phyloP scores from a whole-genome alignment of 2,888 invertebrate genomes.

The Stenichneumon culpator region DNA sequence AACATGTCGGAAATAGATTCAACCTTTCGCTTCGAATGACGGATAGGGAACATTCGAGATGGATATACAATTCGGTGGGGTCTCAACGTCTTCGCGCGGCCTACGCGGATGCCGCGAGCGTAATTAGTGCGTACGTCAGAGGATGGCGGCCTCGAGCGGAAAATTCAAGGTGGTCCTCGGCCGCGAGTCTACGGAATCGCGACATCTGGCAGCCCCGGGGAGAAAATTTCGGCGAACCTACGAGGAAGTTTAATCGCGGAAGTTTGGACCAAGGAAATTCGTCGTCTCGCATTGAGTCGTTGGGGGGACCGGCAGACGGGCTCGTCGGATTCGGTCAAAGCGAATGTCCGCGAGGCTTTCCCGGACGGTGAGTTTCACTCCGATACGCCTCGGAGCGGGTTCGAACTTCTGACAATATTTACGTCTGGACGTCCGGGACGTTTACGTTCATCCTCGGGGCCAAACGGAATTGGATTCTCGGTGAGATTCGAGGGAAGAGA shows the following conservation, averaged over 20 bases:
- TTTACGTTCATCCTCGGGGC: conserved; percentile 28
- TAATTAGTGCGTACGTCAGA: conserved; percentile 30
- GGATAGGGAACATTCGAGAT: not conserved
- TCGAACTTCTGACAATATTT: conserved; percentile 43
- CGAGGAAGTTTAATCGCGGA: conserved; percentile 9
- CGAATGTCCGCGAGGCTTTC: conserved; percentile 12
- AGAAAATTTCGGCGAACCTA: not conserved
- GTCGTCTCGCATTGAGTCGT: conserved; percentile 10
- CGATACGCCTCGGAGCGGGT: conserved; percentile 1
- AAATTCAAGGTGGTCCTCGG: conserved; percentile 12
- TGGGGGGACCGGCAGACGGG: not conserved
- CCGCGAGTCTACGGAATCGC: not conserved
- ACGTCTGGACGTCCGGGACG: conserved; percentile 32
- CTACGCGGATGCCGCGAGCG: conserved; percentile 4
- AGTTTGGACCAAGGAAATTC: conserved; percentile 3
- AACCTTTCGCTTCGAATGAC: not conserved
- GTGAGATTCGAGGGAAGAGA: conserved; percentile 2
- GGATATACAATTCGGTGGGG: not conserved
- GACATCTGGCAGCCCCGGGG: conserved; percentile 12
- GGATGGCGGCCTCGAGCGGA: not conserved
- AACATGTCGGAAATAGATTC: conserved; percentile 31
- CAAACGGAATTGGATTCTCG: conserved; percentile 17
- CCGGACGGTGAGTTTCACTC: conserved; percentile 5
- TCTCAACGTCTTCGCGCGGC: not conserved
- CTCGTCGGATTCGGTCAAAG: conserved; percentile 9